Evolutionary conservation across 2,113 vertebrate species (phyloP).

Genomic region (Vulpes vulpes): DNA sequence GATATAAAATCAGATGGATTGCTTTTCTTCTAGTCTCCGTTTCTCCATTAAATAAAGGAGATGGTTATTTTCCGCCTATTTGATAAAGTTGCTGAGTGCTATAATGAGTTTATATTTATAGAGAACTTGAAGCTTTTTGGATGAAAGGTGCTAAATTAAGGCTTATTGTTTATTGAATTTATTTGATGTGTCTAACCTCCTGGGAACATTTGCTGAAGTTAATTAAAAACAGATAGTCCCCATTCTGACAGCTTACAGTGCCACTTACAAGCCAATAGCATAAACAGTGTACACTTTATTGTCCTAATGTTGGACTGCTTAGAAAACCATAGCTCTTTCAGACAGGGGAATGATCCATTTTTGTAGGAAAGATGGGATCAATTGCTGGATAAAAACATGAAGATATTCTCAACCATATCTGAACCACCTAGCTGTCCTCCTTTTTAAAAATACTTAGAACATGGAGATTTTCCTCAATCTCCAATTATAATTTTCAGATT

Average conservation of each 20-base stretch:
- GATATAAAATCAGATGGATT: neutral
- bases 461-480: slow-evolving; percentile 20
- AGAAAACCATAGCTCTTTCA: neutral
- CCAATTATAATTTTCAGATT: neutral
- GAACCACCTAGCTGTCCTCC: neutral
- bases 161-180: slow-evolving; percentile 83
- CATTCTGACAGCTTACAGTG: slow-evolving; percentile 64
- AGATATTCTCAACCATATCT: neutral
- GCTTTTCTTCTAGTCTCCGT: neutral
- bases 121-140: slow-evolving; percentile 76
- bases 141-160: slow-evolving; percentile 82
- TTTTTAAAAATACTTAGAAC: slow-evolving; percentile 28
- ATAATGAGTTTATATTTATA: slow-evolving; percentile 81
- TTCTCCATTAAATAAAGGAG: neutral
- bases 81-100: slow-evolving; percentile 71
- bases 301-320: neutral
- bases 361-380: neutral
- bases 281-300: neutral
- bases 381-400: neutral
- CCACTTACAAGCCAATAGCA: slow-evolving; percentile 62
- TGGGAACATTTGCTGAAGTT: slow-evolving; percentile 76
- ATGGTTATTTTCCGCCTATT: slow-evolving; percentile 60
- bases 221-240: slow-evolving; percentile 79
- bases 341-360: neutral
- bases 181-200: slow-evolving; percentile 75